A percentile compares a stretch with the other conserved stretches of the same genome.
These are phyloP conservation scores for Sapayoa aenigma DNA, from an alignment of 2,113 vertebrate species.

Conservation along the genomic window DNA sequence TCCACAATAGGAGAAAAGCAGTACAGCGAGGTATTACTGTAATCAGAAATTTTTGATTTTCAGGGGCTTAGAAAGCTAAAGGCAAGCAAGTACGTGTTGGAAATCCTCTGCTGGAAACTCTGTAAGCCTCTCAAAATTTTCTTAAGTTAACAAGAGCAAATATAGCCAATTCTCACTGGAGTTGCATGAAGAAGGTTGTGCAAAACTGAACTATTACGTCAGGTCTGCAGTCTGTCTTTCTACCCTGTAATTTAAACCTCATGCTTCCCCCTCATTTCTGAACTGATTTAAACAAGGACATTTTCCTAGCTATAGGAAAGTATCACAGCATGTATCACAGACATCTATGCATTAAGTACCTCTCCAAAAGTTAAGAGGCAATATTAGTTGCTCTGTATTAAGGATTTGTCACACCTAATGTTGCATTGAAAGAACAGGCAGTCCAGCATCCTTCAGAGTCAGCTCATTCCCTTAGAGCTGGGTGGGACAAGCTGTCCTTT, in stretches of 20 bases:
- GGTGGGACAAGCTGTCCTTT: neutral
- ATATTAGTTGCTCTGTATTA: neutral
- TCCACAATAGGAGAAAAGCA: too few species aligned
- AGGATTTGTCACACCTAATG: neutral
- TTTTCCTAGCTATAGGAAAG: constrained; percentile 19
- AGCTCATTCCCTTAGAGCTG: neutral
- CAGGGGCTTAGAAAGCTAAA: neutral
- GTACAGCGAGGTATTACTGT: too few species aligned
- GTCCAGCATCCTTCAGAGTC: neutral
- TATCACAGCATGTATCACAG: neutral
- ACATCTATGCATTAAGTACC: neutral
- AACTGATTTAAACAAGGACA: constrained; percentile 5
- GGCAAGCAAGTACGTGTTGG: neutral
- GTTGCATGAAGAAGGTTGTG: constrained; percentile 35
- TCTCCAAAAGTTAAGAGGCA: neutral
- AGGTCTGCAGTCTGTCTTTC: constrained; percentile 58
- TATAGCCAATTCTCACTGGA: constrained; percentile 42
- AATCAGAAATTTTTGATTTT: neutral
- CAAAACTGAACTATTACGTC: constrained; percentile 54
- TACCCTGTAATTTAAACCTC: constrained; percentile 61
- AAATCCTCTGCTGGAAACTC: neutral
- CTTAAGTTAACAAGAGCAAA: constrained; percentile 19
- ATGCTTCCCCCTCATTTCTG: constrained; percentile 21
- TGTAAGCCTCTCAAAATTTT: neutral
- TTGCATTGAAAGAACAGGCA: neutral